Evolutionary conservation across 92 coral and sea anemone genomes (phyloP), one percentile per base, ranked within the genome.

Genomic region (Blastomussa wellsi): DNA sequence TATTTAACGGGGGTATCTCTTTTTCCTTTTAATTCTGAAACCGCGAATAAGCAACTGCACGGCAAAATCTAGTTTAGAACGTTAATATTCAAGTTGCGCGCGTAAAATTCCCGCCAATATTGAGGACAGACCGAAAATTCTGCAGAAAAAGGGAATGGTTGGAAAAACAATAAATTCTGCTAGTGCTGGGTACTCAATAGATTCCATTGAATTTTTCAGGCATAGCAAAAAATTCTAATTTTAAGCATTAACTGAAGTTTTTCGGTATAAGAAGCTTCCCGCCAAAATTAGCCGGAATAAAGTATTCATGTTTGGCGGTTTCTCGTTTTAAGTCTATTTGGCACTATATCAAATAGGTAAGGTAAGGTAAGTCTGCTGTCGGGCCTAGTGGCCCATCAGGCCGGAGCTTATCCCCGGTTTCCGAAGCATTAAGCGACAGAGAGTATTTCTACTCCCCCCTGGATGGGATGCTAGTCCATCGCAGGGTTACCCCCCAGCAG

Each of bases 21-120:
- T 60, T 60, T 7, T 1, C 5, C 2, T 2, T 9, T n/a, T 60
- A n/a, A n/a, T n/a, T n/a, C n/a, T 60, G 67, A 60, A 60, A 0
- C 5, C 67, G 31, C 67, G 1, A 59, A 60, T 8, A 19, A 33
- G 11, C 3, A 9, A 33, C 17, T 51, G 57, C 11, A 3, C 49
- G 49, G 33, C 15, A 60, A 62, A 59, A 62, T 26, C 13, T 62
- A 62, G 68, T 26, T 62, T 0, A 11, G 33, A 28, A 14, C 22
- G 57, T 51, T 51, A 51, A 51, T 51, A 14, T 51, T 62, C 1
- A 57, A 57, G 29, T 57, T 62, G 35, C 68, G 68, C 68, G 68
- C 68, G 68, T 62, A 28, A 60, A 62, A 26, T 62, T 62, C 68
- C 68, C 68, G 68, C 68, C 68, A 62, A 62, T 26, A 62, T 62